phyloP scores from a whole-genome alignment of 2,888 invertebrate genomes.

The Drosophila macrospina region DNA sequence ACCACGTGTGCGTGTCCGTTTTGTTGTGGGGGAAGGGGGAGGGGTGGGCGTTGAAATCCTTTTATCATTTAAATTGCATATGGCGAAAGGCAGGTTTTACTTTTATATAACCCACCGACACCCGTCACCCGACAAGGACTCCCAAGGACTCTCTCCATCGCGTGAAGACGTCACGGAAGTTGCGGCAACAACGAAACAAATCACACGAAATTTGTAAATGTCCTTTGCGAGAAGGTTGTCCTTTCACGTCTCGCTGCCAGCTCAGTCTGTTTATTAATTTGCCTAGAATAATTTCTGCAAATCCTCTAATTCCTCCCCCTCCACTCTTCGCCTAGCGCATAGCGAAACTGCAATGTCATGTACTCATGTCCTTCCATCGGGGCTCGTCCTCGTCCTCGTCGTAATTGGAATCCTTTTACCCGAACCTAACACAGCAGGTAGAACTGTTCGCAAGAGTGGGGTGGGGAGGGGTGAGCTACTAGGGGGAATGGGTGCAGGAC shows the following conservation, averaged over 20 bases:
- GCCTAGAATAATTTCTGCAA: slow-evolving; percentile 58
- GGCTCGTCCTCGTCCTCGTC: slow-evolving; percentile 1
- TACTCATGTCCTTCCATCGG: slow-evolving; percentile 9
- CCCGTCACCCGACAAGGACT: neutral
- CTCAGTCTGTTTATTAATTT: slow-evolving; percentile 69
- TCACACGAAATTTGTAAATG: slow-evolving; percentile 79
- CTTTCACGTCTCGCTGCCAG: slow-evolving; percentile 25
- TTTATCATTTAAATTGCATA: slow-evolving; percentile 83
- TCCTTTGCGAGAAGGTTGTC: slow-evolving; percentile 66
- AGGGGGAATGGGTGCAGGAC: slow-evolving; percentile 20
- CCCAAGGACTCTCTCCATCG: slow-evolving; percentile 4
- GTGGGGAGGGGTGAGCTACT: neutral
- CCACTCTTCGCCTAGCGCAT: neutral
- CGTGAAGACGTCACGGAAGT: slow-evolving; percentile 71
- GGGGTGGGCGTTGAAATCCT: slow-evolving; percentile 73
- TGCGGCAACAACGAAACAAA: slow-evolving; percentile 67
- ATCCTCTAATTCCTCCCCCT: neutral
- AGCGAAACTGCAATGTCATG: slow-evolving; percentile 41
- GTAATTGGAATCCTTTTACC: slow-evolving; percentile 30
- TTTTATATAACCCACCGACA: slow-evolving; percentile 72
- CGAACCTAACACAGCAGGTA: slow-evolving; percentile 68
- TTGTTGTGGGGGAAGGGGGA: slow-evolving; percentile 31
- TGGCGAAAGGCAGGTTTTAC: slow-evolving; percentile 80
- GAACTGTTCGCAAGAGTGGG: slow-evolving; percentile 17
- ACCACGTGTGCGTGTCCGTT: slow-evolving; percentile 75